Evolutionary conservation across 2,113 vertebrate species (phyloP).

Genomic region (Mesocricetus auratus): DNA sequence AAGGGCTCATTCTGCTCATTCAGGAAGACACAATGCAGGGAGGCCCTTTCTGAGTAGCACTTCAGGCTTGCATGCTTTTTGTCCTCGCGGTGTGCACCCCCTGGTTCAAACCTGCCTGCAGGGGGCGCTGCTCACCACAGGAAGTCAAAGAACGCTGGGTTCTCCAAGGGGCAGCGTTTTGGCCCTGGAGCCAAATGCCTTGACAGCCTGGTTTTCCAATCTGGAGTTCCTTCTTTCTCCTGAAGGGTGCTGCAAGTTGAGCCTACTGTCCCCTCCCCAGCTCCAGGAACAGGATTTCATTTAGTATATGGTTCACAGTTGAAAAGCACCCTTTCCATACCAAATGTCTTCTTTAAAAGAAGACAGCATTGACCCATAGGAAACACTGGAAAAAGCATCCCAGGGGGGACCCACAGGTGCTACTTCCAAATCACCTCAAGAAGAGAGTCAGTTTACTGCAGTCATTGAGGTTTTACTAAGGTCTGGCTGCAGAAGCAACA

Average conservation of each 20-base stretch:
- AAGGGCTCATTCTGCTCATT: background rate
- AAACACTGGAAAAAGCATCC: background rate
- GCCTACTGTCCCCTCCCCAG: background rate
- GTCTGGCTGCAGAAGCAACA: background rate
- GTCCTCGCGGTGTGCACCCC: background rate
- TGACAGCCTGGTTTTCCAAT: background rate
- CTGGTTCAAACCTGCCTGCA: background rate
- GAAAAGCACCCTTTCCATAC: background rate
- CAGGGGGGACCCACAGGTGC: background rate
- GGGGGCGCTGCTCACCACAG: background rate
- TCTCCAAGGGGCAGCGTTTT: background rate
- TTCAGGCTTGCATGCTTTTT: background rate
- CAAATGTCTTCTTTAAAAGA: conserved; percentile 33
- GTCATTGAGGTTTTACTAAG: background rate
- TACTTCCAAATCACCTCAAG: background rate
- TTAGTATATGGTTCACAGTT: background rate
- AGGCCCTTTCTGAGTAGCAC: background rate
- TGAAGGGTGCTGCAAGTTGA: background rate
- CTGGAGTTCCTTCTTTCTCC: background rate
- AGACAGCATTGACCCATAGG: background rate
- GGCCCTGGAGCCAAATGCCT: background rate
- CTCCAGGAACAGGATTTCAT: background rate
- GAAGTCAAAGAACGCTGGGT: background rate
- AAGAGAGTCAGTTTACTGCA: background rate
- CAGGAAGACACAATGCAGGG: background rate